Evolutionary conservation across 2,888 invertebrate genomes (phyloP), one percentile per base, ranked within the genome.

Genomic region (Xestia ashworthii): DNA sequence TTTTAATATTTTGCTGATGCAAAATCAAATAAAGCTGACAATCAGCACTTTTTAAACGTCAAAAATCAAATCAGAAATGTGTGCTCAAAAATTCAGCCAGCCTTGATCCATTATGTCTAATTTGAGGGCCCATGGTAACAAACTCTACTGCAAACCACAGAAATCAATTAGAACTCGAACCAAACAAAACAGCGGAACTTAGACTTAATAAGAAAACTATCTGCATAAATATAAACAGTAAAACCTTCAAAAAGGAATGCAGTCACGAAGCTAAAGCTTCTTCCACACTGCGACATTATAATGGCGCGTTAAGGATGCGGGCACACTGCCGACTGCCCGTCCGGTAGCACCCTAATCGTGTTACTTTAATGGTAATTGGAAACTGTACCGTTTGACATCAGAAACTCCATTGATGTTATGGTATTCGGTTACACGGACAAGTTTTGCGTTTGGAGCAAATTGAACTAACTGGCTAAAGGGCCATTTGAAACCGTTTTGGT

Each of bases 331-430:
- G 11, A 1, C 22, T 32, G 25, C 46, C 14, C 64, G 48, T 68
- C n/a, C 44, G 41, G 11, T 55, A n/a, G 9, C 12, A 41, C 58
- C 74, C 72, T 71, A 73, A 77, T 77, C 77, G 74, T 53, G 71
- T 84, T 76, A 72, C 78, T 80, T 41, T 74, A 85, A 87, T 71
- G 53, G 72, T 81, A 70, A 81, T 87, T 73, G 87, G 62, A 71
- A 82, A 82, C 68, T 82, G 58, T 72, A 46, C 64, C 67, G 70
- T 78, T 87, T 76, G 85, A 74, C 65, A 76, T 76, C 65, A 80
- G 83, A 70, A 78, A 68, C 83, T 67, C 83, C 71, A 77, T 82
- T 82, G 73, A 83, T 74, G 67, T 65, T 74, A 83, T 82, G 48
- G 83, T 58, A 58, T 81, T 70, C 58, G 14, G 76, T 76, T 84